A percentile compares a stretch with the other conserved stretches of the same genome.
These are phyloP conservation scores for Imbricaverruca yamaguchii DNA, from an alignment of 2,888 invertebrate species.

Conservation along the genomic window DNA sequence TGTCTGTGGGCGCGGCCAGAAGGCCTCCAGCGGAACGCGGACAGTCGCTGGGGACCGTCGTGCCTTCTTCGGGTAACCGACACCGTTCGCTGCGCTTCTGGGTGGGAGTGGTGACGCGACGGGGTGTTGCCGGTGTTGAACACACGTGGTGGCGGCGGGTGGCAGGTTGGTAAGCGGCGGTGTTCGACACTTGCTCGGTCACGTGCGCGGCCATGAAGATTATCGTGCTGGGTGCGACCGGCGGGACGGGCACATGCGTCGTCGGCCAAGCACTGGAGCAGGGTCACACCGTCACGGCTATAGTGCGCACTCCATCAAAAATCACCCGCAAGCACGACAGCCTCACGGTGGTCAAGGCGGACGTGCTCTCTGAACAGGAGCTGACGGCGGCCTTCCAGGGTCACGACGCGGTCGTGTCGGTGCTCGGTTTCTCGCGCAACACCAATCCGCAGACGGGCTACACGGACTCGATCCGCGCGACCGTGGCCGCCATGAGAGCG, in stretches of 20 bases:
- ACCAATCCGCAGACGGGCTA: conserved; percentile 32
- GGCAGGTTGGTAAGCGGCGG: no score
- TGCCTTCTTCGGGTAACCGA: no score
- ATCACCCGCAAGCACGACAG: conserved; percentile 28
- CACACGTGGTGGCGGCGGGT: no score
- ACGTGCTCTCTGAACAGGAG: conserved; percentile 30
- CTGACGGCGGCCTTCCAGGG: conserved; percentile 28
- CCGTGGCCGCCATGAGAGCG: conserved; percentile 28
- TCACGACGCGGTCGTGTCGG: conserved; percentile 34
- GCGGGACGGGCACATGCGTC: conserved; percentile 31
- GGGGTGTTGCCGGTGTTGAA: no score
- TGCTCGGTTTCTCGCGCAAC: conserved; percentile 31
- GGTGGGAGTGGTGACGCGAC: no score
- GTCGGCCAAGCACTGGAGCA: conserved; percentile 30
- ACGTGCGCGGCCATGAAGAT: conserved; percentile 27
- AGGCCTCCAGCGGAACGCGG: no score
- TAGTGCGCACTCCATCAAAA: conserved; percentile 31
- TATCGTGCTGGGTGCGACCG: conserved; percentile 32
- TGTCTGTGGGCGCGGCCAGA: no score
- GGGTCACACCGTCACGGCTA: conserved; percentile 32
- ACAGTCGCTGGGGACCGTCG: no score
- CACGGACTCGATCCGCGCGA: conserved; percentile 29
- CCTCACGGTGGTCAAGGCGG: conserved; percentile 32
- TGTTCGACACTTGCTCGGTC: no score
- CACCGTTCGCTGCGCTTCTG: no score